A percentile compares a stretch with the other conserved stretches of the same genome.
These are phyloP conservation scores for Otus scops DNA, from an alignment of 2,797 vertebrate genomes.

Conservation along the genomic window DNA sequence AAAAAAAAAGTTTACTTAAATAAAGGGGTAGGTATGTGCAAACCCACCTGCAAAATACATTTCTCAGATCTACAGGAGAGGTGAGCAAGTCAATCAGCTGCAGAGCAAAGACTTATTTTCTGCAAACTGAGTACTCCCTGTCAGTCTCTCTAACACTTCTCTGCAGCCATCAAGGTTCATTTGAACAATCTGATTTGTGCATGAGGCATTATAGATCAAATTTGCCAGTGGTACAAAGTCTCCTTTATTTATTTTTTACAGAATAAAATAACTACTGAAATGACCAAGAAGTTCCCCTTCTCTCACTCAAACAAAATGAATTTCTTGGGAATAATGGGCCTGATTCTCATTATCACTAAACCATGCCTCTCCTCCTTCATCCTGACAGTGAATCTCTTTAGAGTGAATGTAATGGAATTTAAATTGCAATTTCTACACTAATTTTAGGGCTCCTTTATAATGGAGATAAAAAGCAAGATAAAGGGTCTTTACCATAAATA, in stretches of 20 bases:
- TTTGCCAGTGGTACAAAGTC: slow-evolving; percentile 17
- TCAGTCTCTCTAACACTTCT: neutral
- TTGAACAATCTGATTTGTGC: slow-evolving; percentile 49
- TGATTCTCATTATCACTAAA: slow-evolving; percentile 55
- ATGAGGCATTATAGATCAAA: slow-evolving; percentile 48
- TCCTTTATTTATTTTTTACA: slow-evolving; percentile 48
- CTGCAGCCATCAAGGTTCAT: slow-evolving; percentile 40
- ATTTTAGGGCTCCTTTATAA: slow-evolving; percentile 54
- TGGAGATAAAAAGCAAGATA: slow-evolving; percentile 23
- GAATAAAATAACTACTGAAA: slow-evolving; percentile 44
- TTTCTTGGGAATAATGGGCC: slow-evolving; percentile 54
- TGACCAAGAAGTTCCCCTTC: slow-evolving; percentile 47
- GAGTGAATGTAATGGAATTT: slow-evolving; percentile 28
- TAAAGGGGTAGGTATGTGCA: neutral
- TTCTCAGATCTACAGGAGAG: neutral
- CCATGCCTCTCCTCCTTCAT: slow-evolving; percentile 19
- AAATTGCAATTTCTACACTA: slow-evolving; percentile 47
- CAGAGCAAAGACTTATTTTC: slow-evolving; percentile 30
- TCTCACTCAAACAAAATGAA: slow-evolving; percentile 38
- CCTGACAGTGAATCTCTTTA: slow-evolving; percentile 25
- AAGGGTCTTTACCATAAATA: slow-evolving; percentile 31
- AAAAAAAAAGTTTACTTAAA: neutral
- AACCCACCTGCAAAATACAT: neutral
- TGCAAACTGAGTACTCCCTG: neutral
- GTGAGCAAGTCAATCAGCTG: slow-evolving; percentile 8